phyloP scores from a whole-genome alignment of 2,113 vertebrate genomes.

The Rhadina sibilatrix region DNA sequence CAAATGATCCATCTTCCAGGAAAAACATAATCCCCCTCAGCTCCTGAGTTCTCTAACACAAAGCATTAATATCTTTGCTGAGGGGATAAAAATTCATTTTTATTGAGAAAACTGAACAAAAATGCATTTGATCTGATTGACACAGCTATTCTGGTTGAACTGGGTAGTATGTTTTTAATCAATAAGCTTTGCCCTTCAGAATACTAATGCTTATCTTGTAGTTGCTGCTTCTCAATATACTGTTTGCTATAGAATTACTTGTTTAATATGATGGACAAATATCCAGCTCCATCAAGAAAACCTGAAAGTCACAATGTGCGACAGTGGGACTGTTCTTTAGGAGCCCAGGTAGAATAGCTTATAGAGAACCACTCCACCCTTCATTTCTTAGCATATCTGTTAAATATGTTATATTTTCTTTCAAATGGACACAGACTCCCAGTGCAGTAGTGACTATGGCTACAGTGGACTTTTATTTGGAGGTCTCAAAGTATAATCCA shows the following conservation, averaged over 20 bases:
- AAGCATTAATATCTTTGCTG: background rate
- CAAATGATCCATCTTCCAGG: background rate
- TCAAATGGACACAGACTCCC: background rate
- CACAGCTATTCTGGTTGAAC: background rate
- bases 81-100: constrained; percentile 3
- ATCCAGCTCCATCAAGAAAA: background rate
- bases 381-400: background rate
- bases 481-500: background rate
- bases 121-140: background rate
- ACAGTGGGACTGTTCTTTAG: background rate
- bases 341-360: background rate
- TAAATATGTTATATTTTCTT: background rate
- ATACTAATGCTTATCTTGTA: background rate
- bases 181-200: background rate
- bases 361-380: background rate
- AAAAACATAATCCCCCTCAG: background rate
- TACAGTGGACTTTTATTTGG: background rate
- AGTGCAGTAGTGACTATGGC: background rate
- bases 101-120: background rate
- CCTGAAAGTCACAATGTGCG: background rate
- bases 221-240: background rate
- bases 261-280: background rate
- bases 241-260: background rate
- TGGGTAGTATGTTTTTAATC: constrained; percentile 1
- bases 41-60: background rate